phyloP scores from a whole-genome alignment of 2,113 vertebrate genomes.

The Mugil cephalus region DNA sequence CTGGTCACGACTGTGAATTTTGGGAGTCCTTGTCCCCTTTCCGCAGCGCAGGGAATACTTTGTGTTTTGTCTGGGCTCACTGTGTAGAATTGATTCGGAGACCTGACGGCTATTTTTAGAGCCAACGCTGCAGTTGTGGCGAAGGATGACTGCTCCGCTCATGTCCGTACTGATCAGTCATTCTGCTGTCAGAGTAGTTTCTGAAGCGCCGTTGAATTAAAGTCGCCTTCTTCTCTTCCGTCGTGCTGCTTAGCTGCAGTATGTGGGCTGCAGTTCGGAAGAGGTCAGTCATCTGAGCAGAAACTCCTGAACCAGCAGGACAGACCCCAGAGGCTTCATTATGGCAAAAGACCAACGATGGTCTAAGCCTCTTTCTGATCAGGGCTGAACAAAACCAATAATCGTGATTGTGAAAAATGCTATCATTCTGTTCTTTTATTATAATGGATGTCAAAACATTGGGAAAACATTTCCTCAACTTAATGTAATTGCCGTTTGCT shows the following conservation, averaged over 20 bases:
- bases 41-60: conserved; percentile 13
- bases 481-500: neutral
- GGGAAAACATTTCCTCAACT: neutral
- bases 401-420: conserved; percentile 7
- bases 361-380: conserved; percentile 3
- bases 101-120: conserved; percentile 61
- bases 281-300: conserved; percentile 39
- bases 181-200: conserved; percentile 45
- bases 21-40: conserved; percentile 16
- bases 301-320: conserved; percentile 7
- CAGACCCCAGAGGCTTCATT: conserved; percentile 64
- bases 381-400: conserved; percentile 39
- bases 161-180: conserved; percentile 26
- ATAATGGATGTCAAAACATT: neutral
- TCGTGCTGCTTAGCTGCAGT: conserved; percentile 16
- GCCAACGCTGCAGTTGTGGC: conserved; percentile 30
- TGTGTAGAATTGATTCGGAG: conserved; percentile 55
- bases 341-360: conserved; percentile 49
- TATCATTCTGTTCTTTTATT: neutral
- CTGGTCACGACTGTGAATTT: conserved; percentile 31
- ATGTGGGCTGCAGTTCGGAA: conserved; percentile 20
- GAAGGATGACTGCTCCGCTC: conserved; percentile 40
- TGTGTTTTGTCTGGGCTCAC: conserved; percentile 39
- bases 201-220: conserved; percentile 28
- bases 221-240: conserved; percentile 13